These are phyloP conservation scores for Porites rus DNA, from an alignment of 92 coral and sea anemone species.

Conservation along the genomic window DNA sequence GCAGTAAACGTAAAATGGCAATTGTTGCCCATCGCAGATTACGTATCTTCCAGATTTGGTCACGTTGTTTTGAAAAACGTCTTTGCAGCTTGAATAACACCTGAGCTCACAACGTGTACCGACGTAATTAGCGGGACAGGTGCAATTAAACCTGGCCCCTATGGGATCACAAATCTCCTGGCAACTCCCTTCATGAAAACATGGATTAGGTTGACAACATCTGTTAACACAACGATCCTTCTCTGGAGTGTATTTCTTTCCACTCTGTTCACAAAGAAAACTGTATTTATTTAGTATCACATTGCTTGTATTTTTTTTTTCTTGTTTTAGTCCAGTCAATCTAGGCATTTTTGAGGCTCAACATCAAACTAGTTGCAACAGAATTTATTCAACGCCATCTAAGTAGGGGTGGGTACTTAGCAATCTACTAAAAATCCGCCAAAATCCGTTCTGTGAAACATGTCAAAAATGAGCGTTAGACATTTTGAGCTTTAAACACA, in stretches of 20 bases:
- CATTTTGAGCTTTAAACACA: no score
- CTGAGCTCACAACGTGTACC: constrained; percentile 9
- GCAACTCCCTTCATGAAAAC: neutral
- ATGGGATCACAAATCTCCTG: constrained; percentile 19
- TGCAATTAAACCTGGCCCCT: constrained; percentile 6
- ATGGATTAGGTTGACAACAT: constrained; percentile 24
- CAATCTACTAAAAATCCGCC: no score
- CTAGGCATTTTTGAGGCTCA: no score
- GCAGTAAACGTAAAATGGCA: constrained; percentile 33
- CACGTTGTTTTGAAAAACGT: neutral
- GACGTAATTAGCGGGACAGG: neutral
- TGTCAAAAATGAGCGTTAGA: no score
- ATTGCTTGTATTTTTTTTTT: no score
- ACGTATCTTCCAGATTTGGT: constrained; percentile 11
- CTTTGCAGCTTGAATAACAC: neutral
- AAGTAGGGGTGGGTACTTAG: no score
- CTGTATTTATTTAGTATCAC: no score
- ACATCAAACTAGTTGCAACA: no score
- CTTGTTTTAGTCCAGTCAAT: no score
- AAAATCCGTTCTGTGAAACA: no score
- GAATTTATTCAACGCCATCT: no score
- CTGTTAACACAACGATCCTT: constrained; percentile 7
- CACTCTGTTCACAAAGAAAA: neutral
- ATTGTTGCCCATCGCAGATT: neutral
- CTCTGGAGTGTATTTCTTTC: neutral